Evolutionary conservation across 2,797 vertebrate species (phyloP).

Genomic region (Etheostoma perlongum): DNA sequence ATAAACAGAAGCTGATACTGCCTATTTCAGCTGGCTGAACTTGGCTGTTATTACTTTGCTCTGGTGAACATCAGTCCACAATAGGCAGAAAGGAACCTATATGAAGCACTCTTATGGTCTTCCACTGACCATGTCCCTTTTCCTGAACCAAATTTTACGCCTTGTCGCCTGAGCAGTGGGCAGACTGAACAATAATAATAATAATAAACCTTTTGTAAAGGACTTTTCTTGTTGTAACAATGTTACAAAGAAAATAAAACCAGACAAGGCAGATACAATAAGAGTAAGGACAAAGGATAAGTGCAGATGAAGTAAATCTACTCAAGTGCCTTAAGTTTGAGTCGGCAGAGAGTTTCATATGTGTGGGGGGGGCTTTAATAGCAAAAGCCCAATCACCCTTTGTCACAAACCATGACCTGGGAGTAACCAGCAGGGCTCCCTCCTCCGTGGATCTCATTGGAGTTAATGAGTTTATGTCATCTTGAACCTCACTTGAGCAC

Average conservation of each 20-base stretch:
- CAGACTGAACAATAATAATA: no score
- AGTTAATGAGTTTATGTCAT: not conserved
- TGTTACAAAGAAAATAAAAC: no score
- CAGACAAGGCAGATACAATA: no score
- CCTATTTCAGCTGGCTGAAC: conserved; percentile 51
- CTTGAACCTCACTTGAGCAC: not conserved
- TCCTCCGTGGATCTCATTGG: no score
- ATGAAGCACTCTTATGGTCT: conserved; percentile 12
- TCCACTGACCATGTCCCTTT: not conserved
- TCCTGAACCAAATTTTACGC: not conserved
- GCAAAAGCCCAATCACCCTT: not conserved
- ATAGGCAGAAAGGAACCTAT: conserved; percentile 12
- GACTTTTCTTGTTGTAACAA: no score
- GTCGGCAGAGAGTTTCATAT: no score
- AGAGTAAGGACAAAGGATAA: no score
- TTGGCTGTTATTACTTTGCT: conserved; percentile 37
- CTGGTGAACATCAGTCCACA: conserved; percentile 35
- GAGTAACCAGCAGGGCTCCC: not conserved
- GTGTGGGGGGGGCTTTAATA: not conserved
- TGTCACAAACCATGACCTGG: not conserved
- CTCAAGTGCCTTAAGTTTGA: no score
- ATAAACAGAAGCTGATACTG: conserved; percentile 60
- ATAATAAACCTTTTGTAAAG: no score
- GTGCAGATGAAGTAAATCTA: no score
- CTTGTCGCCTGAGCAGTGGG: not conserved